phyloP scores from a whole-genome alignment of 2,888 invertebrate species.

The Lissocephala sabroskyi region DNA sequence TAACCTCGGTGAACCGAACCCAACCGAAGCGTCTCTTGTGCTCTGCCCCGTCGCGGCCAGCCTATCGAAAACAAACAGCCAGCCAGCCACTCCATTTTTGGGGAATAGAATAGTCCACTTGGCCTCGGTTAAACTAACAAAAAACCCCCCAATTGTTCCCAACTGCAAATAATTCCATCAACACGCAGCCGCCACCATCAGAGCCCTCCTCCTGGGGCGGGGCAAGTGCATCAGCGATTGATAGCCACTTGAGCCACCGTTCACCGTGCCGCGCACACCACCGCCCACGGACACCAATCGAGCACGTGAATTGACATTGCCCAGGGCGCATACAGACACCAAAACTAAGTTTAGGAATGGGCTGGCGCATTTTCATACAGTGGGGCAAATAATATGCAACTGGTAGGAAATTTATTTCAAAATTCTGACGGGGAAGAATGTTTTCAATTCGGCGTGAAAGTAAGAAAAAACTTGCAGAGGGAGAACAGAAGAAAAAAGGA shows the following conservation, averaged over 20 bases:
- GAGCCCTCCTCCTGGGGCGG: too few relatives aligned
- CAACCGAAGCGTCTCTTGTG: too few relatives aligned
- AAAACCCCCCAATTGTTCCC: conserved; percentile 9
- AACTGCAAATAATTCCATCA: conserved; percentile 67
- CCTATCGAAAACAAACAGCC: background rate
- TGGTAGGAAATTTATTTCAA: too few relatives aligned
- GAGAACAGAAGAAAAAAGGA: background rate
- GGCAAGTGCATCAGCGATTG: conserved; percentile 52
- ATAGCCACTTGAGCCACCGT: conserved; percentile 55
- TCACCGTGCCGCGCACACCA: conserved; percentile 1
- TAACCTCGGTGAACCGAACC: conserved; percentile 1
- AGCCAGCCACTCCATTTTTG: background rate
- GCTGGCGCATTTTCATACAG: conserved; percentile 46
- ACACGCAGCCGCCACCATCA: conserved; percentile 32
- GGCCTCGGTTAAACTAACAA: background rate
- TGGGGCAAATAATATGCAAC: conserved; percentile 55
- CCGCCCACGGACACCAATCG: conserved; percentile 6
- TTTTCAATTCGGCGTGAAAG: too few relatives aligned
- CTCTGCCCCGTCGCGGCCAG: background rate
- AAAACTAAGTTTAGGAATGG: background rate
- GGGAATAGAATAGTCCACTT: background rate
- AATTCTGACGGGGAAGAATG: too few relatives aligned
- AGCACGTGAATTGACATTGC: conserved; percentile 22
- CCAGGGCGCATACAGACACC: conserved; percentile 20
- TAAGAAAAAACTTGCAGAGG: too few relatives aligned